Base-by-base conservation (phyloP, 1,140 invertebrate genomes). In the Copidosoma floridanum region DNA sequence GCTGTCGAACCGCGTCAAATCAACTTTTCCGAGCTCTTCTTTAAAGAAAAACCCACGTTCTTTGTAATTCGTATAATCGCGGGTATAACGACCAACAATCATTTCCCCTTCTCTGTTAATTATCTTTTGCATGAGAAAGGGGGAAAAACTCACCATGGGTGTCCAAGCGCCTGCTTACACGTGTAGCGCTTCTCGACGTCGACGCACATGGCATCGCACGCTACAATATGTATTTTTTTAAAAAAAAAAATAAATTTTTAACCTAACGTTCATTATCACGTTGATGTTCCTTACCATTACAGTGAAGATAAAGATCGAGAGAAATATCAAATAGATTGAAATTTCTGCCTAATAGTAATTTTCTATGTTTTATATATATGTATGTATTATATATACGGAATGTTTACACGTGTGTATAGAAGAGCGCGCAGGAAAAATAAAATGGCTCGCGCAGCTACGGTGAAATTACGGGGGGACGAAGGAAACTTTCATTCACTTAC, bases 131-230 rank as follows among this genome's bases (percentile, higher is more conserved):
- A n/a, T n/a, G n/a, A n/a, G n/a, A n/a, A n/a, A n/a, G n/a, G n/a
- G n/a, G n/a, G n/a, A n/a, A n/a, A n/a, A n/a, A 77, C 83, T 82
- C 83, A 93, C 93, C 97, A 99, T 61, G 96, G 95, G 83, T 99
- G 96, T 57, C 84, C 88, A 65, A 99, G 84, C 35, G 97, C 95
- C 82, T 95, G 89, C 73, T 93, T 92, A 82, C 88, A 90, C 57
- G 87, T 87, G 69, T 84, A 90, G 69, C 88, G 84, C 72, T 94
- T 93, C 56, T 95, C 93, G 5, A 96, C 94, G 82, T 98, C 93
- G 65, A 99, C 97, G 82, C 96, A 98, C 94, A 99, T 99, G 69
- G n/a, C n/a, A n/a, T n/a, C n/a, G n/a, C n/a, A n/a, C n/a, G n/a
- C n/a, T n/a, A n/a, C n/a, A n/a, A n/a, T n/a, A n/a, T n/a, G n/a